Evolutionary conservation across 2,888 invertebrate genomes (phyloP).

Genomic region (Acanthosepion pharaonis): DNA sequence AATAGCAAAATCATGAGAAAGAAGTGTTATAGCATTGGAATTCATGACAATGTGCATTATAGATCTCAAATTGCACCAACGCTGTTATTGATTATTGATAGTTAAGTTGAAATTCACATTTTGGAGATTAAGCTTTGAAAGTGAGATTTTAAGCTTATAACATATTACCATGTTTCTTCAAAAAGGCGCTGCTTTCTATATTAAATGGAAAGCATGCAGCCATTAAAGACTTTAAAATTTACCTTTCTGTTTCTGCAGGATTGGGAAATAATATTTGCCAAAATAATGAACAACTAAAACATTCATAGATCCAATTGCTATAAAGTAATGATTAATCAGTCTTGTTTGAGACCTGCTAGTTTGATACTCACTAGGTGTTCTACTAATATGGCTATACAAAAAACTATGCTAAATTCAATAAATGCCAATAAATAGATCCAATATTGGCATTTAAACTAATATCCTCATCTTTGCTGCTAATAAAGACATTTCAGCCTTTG

Average conservation of each 20-base stretch:
- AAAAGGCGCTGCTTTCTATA: neutral
- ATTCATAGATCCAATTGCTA: too few species aligned
- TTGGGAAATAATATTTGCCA: too few species aligned
- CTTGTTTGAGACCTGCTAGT: too few species aligned
- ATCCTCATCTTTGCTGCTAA: too few species aligned
- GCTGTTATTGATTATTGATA: neutral
- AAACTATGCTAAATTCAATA: too few species aligned
- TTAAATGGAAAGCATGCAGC: neutral
- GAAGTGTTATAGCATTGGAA: neutral
- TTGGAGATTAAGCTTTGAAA: neutral
- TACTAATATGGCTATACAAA: too few species aligned
- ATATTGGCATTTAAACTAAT: too few species aligned
- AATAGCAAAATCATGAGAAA: neutral
- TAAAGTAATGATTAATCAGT: too few species aligned
- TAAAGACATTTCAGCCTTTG: too few species aligned
- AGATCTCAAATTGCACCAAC: neutral
- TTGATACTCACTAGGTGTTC: too few species aligned
- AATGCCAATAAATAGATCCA: too few species aligned
- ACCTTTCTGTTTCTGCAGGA: neutral
- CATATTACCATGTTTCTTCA: neutral
- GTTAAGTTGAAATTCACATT: neutral
- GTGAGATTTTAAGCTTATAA: neutral
- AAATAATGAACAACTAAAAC: too few species aligned
- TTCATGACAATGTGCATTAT: slow-evolving; percentile 33
- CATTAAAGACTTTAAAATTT: neutral